Base-by-base conservation (phyloP, 2,797 vertebrate genomes). In the Pseudochirops corinnae region DNA sequence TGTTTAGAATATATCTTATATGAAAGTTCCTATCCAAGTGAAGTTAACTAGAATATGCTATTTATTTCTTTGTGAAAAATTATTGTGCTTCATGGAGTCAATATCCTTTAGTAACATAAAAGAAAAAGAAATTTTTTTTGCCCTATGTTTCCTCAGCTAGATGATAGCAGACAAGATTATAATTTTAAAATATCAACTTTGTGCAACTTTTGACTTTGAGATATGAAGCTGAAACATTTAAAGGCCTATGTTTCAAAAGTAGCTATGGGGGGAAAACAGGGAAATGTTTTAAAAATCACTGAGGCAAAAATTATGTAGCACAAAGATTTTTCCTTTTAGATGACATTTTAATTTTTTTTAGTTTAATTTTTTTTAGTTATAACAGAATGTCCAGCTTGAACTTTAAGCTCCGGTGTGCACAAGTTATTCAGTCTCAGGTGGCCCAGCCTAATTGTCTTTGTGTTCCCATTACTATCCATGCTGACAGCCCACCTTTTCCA, bases 401-500 rank as follows among this genome's bases (percentile, higher is more conserved):
- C 55, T 90, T 97, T 50, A 92, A 94, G 93, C 96, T 94, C 96
- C 95, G 13, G n/a, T 67, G 53, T 26, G 33, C 82, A 95, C 93
- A 94, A 94, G 91, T 97, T 96, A 74, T 96, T 96, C 97, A 94
- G 96, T 96, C 94, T 98, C 97, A 97, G 97, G 97, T 98, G 98
- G 96, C 96, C 92, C 67, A 53, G 95, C 93, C 98, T 97, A 98
- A 98, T 98, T 97, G 96, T 97, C 95, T 98, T 95, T 94, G 96
- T 98, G 96, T 97, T 97, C 97, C 98, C 96, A 96, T 98, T 97
- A 98, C 96, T 93, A 94, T 95, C 95, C 94, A 90, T 1, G 91
- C 96, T 93, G 97, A 97, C 97, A 97, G 96, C 97, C 97, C 97
- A 98, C 97, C 97, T 97, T 98, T 96, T 97, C 97, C 97, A 97